Base-by-base conservation (phyloP, 2,113 vertebrate species). In the Garra rufa region DNA sequence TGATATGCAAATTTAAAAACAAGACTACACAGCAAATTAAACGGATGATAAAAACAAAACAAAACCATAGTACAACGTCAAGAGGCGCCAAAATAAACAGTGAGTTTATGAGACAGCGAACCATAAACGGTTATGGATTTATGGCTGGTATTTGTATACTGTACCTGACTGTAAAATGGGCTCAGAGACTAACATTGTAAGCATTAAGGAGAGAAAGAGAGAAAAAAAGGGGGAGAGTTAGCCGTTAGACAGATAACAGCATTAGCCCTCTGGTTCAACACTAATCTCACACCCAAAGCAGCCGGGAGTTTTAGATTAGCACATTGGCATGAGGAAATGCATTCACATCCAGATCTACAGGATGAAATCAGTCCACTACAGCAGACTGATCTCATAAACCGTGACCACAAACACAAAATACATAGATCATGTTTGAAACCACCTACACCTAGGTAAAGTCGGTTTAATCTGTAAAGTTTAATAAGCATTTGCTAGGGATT, bases 151-250 rank as follows among this genome's bases (percentile, higher is more conserved):
- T 76, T 61, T 17, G 71, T 59, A 82, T 95, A 97, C 97, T 94
- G 89, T 99, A 99, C 98, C 98, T 99, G 98, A 99, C 96, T 99
- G 98, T 82, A 99, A 96, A 82, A 97, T 95, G 88, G 97, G 97
- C 91, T 99, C 98, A 95, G 98, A 97, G 93, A 99, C 98, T 99
- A 94, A 95, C 5, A 94, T 94, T 93, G 92, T 95, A 95, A 94
- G 91, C 91, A 91, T 81, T 93, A 76, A 70, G 9, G 59, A 85
- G 50, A 44, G 19, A 80, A 93, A 85, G 91, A 93, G 93, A 95
- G 85, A 92, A 92, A 91, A n/a, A 88, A 92, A 76, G 82, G 50
- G 52, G 61, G 48, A 86, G 85, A 70, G 91, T 93, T 93, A 94
- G 55, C 76, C 43, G 81, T 83, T 86, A 92, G 81, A 89, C 77